A percentile compares a stretch with the other conserved stretches of the same genome.
These are phyloP conservation scores for Allolobophora icterica DNA, from an alignment of 2,888 invertebrate species.

Conservation along the genomic window DNA sequence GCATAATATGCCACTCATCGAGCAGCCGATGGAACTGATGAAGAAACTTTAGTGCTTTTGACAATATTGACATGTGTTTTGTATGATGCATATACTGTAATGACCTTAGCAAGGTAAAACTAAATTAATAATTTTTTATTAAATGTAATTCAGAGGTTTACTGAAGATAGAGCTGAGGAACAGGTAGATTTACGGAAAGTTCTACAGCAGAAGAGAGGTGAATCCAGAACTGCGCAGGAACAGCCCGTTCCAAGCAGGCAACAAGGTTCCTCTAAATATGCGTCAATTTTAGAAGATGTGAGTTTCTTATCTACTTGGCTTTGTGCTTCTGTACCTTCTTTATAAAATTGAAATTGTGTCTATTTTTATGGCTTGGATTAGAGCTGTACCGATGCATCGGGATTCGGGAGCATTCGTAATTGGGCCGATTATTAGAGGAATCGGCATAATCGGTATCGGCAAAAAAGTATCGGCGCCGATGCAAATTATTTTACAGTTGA, in stretches of 20 bases:
- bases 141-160: neutral
- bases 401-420: no score
- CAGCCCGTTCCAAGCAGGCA: neutral
- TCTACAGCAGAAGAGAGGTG: neutral
- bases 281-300: constrained; percentile 4
- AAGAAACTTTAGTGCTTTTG: no score
- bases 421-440: no score
- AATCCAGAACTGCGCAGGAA: neutral
- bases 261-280: constrained; percentile 20
- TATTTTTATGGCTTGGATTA: no score
- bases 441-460: no score
- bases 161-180: neutral
- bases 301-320: neutral
- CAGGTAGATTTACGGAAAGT: constrained; percentile 1
- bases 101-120: neutral
- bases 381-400: no score
- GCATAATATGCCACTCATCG: no score
- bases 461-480: no score
- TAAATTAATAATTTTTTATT: neutral
- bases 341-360: neutral
- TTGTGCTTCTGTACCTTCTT: neutral
- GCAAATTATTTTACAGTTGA: no score
- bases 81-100: no score
- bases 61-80: no score
- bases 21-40: no score